Evolutionary conservation across 2,113 vertebrate genomes (phyloP).

Genomic region (Tupaia tana): DNA sequence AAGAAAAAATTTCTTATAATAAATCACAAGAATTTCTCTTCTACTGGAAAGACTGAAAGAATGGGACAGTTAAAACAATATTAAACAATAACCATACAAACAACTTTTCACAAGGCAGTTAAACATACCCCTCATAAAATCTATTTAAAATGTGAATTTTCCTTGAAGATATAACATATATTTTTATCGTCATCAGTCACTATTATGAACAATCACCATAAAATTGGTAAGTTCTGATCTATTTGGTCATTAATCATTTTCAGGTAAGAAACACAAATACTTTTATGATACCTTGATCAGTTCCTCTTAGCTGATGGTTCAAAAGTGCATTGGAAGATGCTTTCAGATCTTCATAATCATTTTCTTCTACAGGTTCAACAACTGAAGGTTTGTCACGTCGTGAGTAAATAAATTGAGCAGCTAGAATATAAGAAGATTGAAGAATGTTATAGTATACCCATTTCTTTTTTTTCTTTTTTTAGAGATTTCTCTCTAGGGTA

Average conservation of each 20-base stretch:
- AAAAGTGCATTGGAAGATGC: conserved; percentile 85
- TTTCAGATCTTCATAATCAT: conserved; percentile 87
- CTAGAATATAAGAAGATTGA: conserved; percentile 85
- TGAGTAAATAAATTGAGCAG: conserved; percentile 99
- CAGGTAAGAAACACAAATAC: not conserved
- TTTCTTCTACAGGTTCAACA: conserved; percentile 91
- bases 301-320: conserved; percentile 87
- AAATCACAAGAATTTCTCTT: conserved; percentile 33
- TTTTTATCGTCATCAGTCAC: not conserved
- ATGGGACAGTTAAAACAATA: not conserved
- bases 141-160: conserved; percentile 33
- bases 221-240: not conserved
- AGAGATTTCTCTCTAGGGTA: no score
- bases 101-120: not conserved
- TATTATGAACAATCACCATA: conserved; percentile 35
- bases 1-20: conserved; percentile 13
- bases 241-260: conserved; percentile 21
- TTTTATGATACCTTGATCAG: conserved; percentile 92
- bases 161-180: not conserved
- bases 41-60: conserved; percentile 10
- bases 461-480: not conserved
- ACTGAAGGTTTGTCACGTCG: conserved; percentile 90
- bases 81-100: conserved; percentile 1
- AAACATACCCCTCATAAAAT: not conserved
- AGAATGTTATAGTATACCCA: conserved; percentile 12